These are phyloP conservation scores for Neolamprologus variostigma DNA, from an alignment of 2,113 vertebrate species.

Conservation along the genomic window DNA sequence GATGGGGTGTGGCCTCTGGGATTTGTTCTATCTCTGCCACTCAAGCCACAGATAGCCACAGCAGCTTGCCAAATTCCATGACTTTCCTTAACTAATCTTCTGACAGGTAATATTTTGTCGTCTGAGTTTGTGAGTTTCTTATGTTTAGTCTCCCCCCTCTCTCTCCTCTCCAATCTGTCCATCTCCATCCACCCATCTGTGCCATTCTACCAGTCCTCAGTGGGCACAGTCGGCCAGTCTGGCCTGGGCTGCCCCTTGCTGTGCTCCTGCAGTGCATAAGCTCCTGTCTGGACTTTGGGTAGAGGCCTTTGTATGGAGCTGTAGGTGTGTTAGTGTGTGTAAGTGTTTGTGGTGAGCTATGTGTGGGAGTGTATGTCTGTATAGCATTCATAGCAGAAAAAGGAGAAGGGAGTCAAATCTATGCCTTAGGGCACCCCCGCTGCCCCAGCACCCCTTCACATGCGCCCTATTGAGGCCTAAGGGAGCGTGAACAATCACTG, in stretches of 20 bases:
- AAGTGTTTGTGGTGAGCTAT: constrained; percentile 33
- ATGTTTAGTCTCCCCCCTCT: background rate
- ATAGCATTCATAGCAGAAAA: constrained; percentile 46
- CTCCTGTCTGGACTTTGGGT: constrained; percentile 55
- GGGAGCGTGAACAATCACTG: constrained; percentile 89
- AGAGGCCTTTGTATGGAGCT: constrained; percentile 49
- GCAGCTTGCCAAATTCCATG: constrained; percentile 10
- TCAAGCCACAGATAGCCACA: constrained; percentile 3
- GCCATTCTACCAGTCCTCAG: constrained; percentile 60
- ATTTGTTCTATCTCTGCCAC: constrained; percentile 10
- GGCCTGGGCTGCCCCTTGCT: constrained; percentile 57
- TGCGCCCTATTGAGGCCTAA: constrained; percentile 84
- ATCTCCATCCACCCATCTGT: constrained; percentile 34
- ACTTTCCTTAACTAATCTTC: background rate
- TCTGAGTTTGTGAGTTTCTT: background rate
- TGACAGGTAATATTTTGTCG: constrained; percentile 1
- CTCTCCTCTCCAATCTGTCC: constrained; percentile 7
- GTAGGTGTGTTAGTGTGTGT: constrained; percentile 44
- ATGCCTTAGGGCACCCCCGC: constrained; percentile 59
- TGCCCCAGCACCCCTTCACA: constrained; percentile 76
- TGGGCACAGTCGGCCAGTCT: constrained; percentile 68
- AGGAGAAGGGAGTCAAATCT: constrained; percentile 57
- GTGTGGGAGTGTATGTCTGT: constrained; percentile 40
- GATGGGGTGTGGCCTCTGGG: background rate
- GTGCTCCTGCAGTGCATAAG: constrained; percentile 60